Evolutionary conservation across 2,888 invertebrate species (phyloP).

Genomic region (Zygogramma bicolorata): DNA sequence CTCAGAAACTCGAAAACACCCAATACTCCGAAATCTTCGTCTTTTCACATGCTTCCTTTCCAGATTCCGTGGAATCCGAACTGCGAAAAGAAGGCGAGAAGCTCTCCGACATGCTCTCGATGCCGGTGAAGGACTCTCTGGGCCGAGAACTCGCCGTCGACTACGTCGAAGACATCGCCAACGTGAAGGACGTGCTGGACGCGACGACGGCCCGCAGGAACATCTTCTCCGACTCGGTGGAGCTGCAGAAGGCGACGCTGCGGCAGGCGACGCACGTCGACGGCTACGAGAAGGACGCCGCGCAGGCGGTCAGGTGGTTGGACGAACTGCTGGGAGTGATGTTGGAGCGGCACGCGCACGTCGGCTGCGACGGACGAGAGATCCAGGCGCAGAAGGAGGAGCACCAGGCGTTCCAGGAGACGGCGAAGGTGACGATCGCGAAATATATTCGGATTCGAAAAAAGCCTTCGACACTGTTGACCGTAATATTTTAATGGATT

Average conservation of each 20-base stretch:
- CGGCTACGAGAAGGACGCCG: conserved; percentile 81
- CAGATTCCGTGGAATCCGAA: conserved; percentile 77
- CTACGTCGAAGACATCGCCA: conserved; percentile 79
- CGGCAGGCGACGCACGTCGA: conserved; percentile 83
- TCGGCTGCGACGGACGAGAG: conserved; percentile 80
- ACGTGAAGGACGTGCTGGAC: conserved; percentile 78
- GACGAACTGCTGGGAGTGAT: conserved; percentile 80
- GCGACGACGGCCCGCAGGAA: conserved; percentile 78
- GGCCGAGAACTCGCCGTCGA: conserved; percentile 78
- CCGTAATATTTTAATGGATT: too few species aligned
- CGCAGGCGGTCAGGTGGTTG: conserved; percentile 83
- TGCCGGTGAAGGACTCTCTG: conserved; percentile 83
- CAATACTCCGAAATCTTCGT: neutral
- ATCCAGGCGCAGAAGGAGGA: conserved; percentile 82
- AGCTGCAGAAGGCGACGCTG: conserved; percentile 80
- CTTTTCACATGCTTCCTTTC: neutral
- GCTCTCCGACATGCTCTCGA: conserved; percentile 80
- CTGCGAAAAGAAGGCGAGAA: conserved; percentile 81
- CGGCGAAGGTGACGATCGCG: conserved; percentile 74
- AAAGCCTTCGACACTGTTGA: too few species aligned
- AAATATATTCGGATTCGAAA: too few species aligned
- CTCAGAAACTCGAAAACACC: too few species aligned
- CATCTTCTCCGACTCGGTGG: conserved; percentile 80
- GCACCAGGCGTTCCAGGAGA: conserved; percentile 81
- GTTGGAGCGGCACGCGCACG: conserved; percentile 76